phyloP scores from a whole-genome alignment of 2,113 vertebrate species.

The Psilopogon haemacephalus region DNA sequence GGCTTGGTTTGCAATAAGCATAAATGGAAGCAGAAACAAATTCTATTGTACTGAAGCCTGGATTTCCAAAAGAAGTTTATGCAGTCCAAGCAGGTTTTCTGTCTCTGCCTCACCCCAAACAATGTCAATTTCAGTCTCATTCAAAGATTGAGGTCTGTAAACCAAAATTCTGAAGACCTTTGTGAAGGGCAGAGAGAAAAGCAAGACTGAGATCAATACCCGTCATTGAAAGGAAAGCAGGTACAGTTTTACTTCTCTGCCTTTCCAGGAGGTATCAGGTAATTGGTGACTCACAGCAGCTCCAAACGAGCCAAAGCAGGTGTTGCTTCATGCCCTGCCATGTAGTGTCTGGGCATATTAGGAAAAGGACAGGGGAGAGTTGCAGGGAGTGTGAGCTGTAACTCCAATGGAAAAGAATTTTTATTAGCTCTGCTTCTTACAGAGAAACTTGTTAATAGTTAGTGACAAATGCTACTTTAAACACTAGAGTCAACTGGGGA shows the following conservation, averaged over 20 bases:
- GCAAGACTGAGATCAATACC: not conserved
- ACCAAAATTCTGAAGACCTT: not conserved
- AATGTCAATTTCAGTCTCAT: not conserved
- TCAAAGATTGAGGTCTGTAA: not conserved
- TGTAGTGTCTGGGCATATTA: rapidly evolving
- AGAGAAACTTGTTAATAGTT: not conserved
- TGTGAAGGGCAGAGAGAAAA: not conserved
- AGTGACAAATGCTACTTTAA: not conserved
- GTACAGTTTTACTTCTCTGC: not conserved
- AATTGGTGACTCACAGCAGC: not conserved
- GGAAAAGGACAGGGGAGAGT: not conserved
- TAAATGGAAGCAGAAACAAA: not conserved
- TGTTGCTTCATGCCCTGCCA: not conserved
- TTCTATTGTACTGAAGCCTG: not conserved
- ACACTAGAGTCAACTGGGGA: not conserved
- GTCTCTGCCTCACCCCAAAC: not conserved
- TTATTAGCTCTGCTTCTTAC: not conserved
- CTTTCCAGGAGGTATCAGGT: not conserved
- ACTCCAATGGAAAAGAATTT: not conserved
- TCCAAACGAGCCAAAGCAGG: not conserved
- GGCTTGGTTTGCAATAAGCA: not conserved
- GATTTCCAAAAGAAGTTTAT: not conserved
- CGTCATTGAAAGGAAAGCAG: not conserved
- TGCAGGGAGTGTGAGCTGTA: not conserved
- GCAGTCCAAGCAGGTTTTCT: not conserved